Base-by-base conservation (phyloP, 64 coral and sea anemone genomes). In the Montipora capricornis region DNA sequence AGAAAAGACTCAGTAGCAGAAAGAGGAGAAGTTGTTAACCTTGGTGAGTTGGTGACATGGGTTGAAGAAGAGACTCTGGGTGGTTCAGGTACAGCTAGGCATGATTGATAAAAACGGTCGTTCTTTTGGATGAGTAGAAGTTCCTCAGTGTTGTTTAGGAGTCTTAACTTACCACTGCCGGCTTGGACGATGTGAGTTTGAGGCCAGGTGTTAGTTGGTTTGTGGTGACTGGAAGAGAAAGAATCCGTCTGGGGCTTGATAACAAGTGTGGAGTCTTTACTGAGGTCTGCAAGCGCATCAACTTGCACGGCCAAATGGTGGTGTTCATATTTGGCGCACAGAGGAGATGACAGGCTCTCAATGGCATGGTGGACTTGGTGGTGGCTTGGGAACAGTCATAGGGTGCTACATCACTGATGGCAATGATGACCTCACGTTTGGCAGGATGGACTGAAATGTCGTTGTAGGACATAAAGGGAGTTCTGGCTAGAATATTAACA, bases 101-200 rank as follows among this genome's bases (percentile, higher is more conserved):
- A 50, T 50, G 85, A 84, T n/a, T 74, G 80, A 48, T 84, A 94
- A 10, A 94, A 67, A 79, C 88, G 92, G 37, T 94, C 66, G 13
- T 94, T 51, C 49, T 75, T 73, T 44, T 49, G 75, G 15, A 83
- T 22, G 62, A 82, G 52, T 10, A 61, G 16, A 11, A 81, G 80
- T 29, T 86, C 81, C 10, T 74, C 73, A 8, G 90, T 62, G 13
- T 57, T 50, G 74, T 92, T 92, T 44, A 82, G 13, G 5, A 92
- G 64, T 53, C 84, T 62, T 62, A 94, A 47, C 49, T 94, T 88
- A 49, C 85, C 76, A 8, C 92, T 84, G 19, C 88, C 48, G 51
- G 87, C 8, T 60, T 81, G 87, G 11, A 94, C 9, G 20, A 94
- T 88, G 49, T 78, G 16, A 62, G 92, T 83, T 46, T 78, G 46